Percentiles rank a stretch among this genome's conserved stretches.
phyloP scores from a whole-genome alignment of 1,140 invertebrate genomes.

The Megathymus violae region DNA sequence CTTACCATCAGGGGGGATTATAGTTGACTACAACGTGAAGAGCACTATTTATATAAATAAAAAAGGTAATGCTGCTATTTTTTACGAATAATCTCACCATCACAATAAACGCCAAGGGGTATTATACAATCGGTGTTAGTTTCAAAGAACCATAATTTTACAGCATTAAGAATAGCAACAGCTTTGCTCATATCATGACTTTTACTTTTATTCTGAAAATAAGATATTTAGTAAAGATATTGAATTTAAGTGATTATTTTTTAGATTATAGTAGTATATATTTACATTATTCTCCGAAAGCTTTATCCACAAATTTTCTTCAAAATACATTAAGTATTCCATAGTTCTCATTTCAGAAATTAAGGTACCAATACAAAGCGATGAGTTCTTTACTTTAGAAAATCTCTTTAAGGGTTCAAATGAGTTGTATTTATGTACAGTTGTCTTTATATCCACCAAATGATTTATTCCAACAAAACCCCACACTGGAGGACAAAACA shows the following conservation, averaged over 20 bases:
- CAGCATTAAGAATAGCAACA: conserved; percentile 63
- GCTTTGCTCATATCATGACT: conserved; percentile 62
- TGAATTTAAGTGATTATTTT: too few relatives aligned
- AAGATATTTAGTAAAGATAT: too few relatives aligned
- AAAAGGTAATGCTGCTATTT: too few relatives aligned
- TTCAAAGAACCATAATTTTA: conserved; percentile 76
- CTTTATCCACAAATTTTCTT: conserved; percentile 64
- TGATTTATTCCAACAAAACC: conserved; percentile 83
- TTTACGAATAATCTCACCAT: conserved; percentile 61
- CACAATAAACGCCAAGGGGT: conserved; percentile 75
- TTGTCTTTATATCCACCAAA: conserved; percentile 76
- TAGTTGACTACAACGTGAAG: too few relatives aligned
- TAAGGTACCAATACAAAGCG: conserved; percentile 72
- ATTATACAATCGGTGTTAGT: conserved; percentile 61
- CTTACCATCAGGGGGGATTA: too few relatives aligned
- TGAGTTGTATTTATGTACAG: conserved; percentile 74
- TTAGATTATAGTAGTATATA: conserved; percentile 21
- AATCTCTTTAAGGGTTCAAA: conserved; percentile 73
- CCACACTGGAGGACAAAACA: conserved; percentile 84
- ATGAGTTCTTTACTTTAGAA: conserved; percentile 66
- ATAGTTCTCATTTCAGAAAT: conserved; percentile 76
- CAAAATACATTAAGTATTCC: conserved; percentile 74
- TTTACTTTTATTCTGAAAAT: conserved; percentile 40
- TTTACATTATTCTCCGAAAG: conserved; percentile 60
- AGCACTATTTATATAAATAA: too few relatives aligned